Base-by-base conservation (phyloP, 2,888 invertebrate genomes). In the Stenodera caucasica region DNA sequence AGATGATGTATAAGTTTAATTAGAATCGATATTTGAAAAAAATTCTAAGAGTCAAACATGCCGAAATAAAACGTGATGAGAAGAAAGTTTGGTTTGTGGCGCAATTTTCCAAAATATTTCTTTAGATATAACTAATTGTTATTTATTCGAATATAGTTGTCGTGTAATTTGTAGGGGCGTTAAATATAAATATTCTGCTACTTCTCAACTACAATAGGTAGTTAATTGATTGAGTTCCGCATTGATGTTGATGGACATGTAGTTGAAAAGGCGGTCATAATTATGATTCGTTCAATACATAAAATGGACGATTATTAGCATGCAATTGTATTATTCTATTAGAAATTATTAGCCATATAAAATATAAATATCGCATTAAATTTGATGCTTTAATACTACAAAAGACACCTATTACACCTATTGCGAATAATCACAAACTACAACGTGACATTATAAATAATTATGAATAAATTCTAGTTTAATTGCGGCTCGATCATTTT, bases 1-100 rank as follows among this genome's bases (percentile, higher is more conserved):
- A 58, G 50, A 50, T 56, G 55, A 59, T 55, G 59, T 55, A 53
- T 55, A 18, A 49, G 21, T 59, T 60, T 50, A 60, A 60, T 60
- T 60, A 60, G 57, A 60, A 53, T 51, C 45, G 60, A 55, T 60
- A 55, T 55, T 49, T 51, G 23, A 21, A 50, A 60, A 60, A 3
- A 14, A 14, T 35, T 18, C 37, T n/a, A n/a, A n/a, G n/a, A n/a
- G n/a, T n/a, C n/a, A n/a, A n/a, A n/a, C n/a, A n/a, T n/a, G n/a
- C n/a, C n/a, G n/a, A 40, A 40, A 40, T 18, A 2, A 40, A 40
- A 40, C 37, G 9, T 3, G 37, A 37, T 37, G 37, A 40, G 18
- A 40, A 2, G 37, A 40, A 40, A 40, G 37, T 40, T 35, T 14
- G 35, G n/a, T 35, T 40, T 9, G 15, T 18, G 8, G 18, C 15